Evolutionary conservation across 2,113 vertebrate genomes (phyloP), one percentile per base, ranked within the genome.

Genomic region (Eidolon helvum): DNA sequence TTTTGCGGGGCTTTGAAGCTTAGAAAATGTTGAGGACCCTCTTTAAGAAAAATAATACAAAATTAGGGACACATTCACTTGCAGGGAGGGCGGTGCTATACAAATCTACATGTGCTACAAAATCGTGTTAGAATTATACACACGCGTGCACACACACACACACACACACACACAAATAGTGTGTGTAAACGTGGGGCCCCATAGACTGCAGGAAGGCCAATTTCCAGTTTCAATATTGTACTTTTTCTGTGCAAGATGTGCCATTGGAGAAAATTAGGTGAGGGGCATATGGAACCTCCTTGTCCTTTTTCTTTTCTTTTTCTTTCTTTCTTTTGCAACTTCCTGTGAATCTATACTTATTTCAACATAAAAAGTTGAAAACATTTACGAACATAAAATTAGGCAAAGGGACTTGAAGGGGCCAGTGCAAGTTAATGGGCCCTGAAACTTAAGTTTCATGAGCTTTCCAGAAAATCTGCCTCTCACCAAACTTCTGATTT

Each of bases 131-230:
- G 53, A 53, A 30, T 3, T 2, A 40, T 28, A 79, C 53, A 61
- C 28, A 16, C 40, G 11, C 30, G 2, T 26, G 15, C 66, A 10
- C 10, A 53, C 66, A 57, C 16, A 57, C 55, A 5, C 55, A 57
- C 48, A 78, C 61, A 61, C 48, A 50, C 48, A 16, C 57, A 59
- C 22, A 48, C 40, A 48, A 8, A 14, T 12, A 4, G 75, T 18
- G 6, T n/a, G 14, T 12, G 4, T 35, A 21, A 33, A 59, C 18
- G 50, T 16, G 38, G 18, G 50, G 18, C 22, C 35, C 63, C 18
- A n/a, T 35, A 50, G 21, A 1, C 18, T 14, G 2, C 4, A 22
- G 2, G 7, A 10, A 59, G 7, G 28, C 63, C 40, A 3, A 0
- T 7, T 16, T 65, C 38, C 7, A 1, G 11, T 19, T 61, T 16